A percentile compares a stretch with the other conserved stretches of the same genome.
phyloP scores from a whole-genome alignment of 2,888 invertebrate genomes.

The Phania funesta region DNA sequence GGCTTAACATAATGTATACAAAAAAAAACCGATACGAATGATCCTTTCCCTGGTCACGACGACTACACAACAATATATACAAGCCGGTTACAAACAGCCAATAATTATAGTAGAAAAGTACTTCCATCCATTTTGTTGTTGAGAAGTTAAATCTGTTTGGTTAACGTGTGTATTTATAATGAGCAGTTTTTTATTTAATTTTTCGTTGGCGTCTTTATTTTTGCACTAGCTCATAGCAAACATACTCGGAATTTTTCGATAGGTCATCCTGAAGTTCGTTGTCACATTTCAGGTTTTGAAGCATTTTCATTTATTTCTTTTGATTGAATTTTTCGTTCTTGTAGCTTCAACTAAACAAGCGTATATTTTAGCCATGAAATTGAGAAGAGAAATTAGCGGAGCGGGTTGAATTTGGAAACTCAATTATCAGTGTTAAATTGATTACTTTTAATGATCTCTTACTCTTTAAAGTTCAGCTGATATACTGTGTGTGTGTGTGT shows the following conservation, averaged over 20 bases:
- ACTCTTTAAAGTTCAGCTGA: constrained; percentile 70
- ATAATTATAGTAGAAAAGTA: constrained; percentile 70
- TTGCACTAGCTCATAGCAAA: constrained; percentile 36
- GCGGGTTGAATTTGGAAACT: constrained; percentile 67
- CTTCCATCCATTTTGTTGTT: constrained; percentile 69
- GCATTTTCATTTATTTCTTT: constrained; percentile 50
- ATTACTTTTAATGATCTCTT: constrained; percentile 67
- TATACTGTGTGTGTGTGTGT: constrained; percentile 47
- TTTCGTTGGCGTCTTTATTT: constrained; percentile 7
- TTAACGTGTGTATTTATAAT: constrained; percentile 68
- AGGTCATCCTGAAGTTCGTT: constrained; percentile 62
- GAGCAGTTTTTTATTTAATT: constrained; percentile 42
- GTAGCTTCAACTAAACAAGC: constrained; percentile 29
- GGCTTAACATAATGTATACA: constrained; percentile 40
- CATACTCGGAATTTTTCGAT: constrained; percentile 15
- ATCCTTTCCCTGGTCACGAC: constrained; percentile 24
- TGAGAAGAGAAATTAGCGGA: too few relatives aligned
- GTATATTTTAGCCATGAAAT: too few relatives aligned
- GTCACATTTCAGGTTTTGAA: too few relatives aligned
- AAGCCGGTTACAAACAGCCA: constrained; percentile 65
- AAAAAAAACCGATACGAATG: constrained; percentile 31
- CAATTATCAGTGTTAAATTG: constrained; percentile 68
- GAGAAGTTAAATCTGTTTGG: constrained; percentile 70
- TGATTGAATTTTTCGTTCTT: constrained; percentile 8
- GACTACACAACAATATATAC: background rate